Evolutionary conservation across 2,113 vertebrate species (phyloP).

Genomic region (Alectura lathami): DNA sequence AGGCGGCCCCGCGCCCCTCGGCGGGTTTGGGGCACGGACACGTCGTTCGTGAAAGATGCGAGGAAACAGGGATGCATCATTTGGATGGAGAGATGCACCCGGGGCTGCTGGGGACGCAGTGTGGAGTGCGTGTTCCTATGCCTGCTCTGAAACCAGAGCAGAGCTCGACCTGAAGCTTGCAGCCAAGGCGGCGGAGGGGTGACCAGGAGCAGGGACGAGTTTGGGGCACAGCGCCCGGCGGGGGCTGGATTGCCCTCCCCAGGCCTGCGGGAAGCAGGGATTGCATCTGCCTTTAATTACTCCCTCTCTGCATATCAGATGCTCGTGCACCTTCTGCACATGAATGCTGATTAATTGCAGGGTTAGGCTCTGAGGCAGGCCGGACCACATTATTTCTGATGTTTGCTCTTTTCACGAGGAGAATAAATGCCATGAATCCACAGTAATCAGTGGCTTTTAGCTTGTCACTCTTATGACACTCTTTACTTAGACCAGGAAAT

Average conservation of each 20-base stretch:
- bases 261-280: conserved; percentile 48
- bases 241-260: background rate
- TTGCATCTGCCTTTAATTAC: conserved; percentile 73
- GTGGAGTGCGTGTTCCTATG: background rate
- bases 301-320: conserved; percentile 67
- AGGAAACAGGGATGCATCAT: background rate
- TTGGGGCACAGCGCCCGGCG: background rate
- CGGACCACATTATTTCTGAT: conserved; percentile 74
- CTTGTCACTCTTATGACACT: conserved; percentile 75
- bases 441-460: conserved; percentile 77
- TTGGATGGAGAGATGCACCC: background rate
- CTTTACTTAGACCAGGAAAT: conserved; percentile 77
- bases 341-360: conserved; percentile 79
- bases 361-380: conserved; percentile 72
- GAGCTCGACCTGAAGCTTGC: fast-evolving
- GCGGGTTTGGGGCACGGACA: no score
- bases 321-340: conserved; percentile 61
- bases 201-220: fast-evolving
- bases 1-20: background rate
- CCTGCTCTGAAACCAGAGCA: background rate
- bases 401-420: conserved; percentile 74
- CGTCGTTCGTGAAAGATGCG: no score
- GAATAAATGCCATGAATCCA: conserved; percentile 74
- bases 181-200: fast-evolving
- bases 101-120: background rate